A percentile compares a stretch with the other conserved stretches of the same genome.
These are phyloP conservation scores for Nomada fabriciana DNA, from an alignment of 2,888 invertebrate genomes.

Conservation along the genomic window DNA sequence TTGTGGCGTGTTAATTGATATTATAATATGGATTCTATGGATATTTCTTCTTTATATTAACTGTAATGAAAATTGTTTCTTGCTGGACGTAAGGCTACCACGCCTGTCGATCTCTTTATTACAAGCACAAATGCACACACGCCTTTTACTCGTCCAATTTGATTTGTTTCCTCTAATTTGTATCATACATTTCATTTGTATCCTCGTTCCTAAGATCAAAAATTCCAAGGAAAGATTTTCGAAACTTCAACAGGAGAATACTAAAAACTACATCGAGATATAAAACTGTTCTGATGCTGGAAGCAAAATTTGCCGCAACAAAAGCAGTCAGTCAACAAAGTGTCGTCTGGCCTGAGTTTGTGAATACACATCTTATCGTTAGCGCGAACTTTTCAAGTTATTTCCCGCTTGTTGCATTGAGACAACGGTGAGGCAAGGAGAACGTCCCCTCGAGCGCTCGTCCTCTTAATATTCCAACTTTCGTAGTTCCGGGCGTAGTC, in stretches of 20 bases:
- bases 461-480: constrained; percentile 24
- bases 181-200: neutral
- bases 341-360: constrained; percentile 22
- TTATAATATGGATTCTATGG: no score
- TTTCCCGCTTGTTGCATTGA: constrained; percentile 43
- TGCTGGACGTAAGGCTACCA: no score
- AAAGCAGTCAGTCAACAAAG: neutral
- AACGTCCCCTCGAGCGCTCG: constrained; percentile 23
- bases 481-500: neutral
- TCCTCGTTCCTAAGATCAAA: no score
- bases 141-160: neutral
- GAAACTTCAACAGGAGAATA: neutral
- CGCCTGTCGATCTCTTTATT: no score
- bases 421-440: constrained; percentile 24
- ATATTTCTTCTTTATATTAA: no score
- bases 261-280: no score
- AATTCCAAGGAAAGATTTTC: no score
- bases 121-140: neutral
- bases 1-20: no score
- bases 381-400: constrained; percentile 37
- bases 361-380: constrained; percentile 44
- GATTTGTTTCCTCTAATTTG: neutral
- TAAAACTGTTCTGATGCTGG: constrained; percentile 12
- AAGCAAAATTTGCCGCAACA: neutral
- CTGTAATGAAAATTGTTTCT: no score